A percentile compares a stretch with the other conserved stretches of the same genome.
Conservation (phyloP, 2,797 vertebrate genomes). For the Synaphobranchus kaupii region DNA sequence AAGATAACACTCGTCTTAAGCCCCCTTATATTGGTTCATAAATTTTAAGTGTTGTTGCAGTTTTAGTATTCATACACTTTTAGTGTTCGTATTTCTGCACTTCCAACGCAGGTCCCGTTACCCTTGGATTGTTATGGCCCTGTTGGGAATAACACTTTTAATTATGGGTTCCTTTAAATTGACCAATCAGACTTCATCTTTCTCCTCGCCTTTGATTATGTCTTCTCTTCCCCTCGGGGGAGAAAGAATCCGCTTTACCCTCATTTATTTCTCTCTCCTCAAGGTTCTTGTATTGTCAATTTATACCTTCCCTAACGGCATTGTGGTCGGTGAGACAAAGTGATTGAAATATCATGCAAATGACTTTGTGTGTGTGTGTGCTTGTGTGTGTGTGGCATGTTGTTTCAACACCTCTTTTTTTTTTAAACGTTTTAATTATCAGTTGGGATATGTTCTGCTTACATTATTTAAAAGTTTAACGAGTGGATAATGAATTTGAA, state of each 20-base stretch:
- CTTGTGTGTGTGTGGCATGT: slow-evolving; percentile 25
- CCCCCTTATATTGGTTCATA: slow-evolving; percentile 58
- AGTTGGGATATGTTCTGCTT: slow-evolving; percentile 25
- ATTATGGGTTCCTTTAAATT: slow-evolving; percentile 68
- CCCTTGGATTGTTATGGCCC: slow-evolving; percentile 63
- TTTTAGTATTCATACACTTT: slow-evolving; percentile 44
- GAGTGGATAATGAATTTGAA: slow-evolving; percentile 25
- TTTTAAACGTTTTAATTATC: slow-evolving; percentile 25
- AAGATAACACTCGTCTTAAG: slow-evolving; percentile 60
- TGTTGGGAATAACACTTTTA: slow-evolving; percentile 63
- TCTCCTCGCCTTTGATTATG: slow-evolving; percentile 50
- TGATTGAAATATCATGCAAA: slow-evolving; percentile 68
- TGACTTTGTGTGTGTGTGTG: slow-evolving; percentile 43
- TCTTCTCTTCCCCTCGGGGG: slow-evolving; percentile 33
- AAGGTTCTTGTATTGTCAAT: slow-evolving; percentile 46
- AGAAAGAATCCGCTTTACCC: slow-evolving; percentile 41
- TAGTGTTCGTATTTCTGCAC: slow-evolving; percentile 60
- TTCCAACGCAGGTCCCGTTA: slow-evolving; percentile 56
- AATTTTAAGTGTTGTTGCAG: slow-evolving; percentile 58
- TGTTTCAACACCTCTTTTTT: slow-evolving; percentile 16
- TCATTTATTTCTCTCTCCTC: slow-evolving; percentile 48
- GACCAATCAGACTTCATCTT: slow-evolving; percentile 66
- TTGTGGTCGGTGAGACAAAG: slow-evolving; percentile 59
- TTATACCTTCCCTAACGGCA: slow-evolving; percentile 38
- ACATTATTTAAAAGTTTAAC: slow-evolving; percentile 31